Base-by-base conservation (phyloP, 2,797 vertebrate genomes). In the Pampus argenteus region DNA sequence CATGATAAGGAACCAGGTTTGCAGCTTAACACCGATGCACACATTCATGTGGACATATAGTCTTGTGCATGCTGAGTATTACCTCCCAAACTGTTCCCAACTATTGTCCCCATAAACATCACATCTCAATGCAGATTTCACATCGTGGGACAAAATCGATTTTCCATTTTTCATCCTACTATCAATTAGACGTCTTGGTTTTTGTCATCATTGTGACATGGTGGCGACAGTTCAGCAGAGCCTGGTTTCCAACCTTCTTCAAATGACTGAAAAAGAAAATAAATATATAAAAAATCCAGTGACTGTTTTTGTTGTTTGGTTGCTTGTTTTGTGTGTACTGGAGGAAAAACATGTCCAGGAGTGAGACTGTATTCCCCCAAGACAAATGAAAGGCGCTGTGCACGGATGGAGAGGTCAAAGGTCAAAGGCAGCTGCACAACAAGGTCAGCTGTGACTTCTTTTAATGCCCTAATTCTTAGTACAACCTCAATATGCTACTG, bases 341-440 rank as follows among this genome's bases (percentile, higher is more conserved):
- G 18, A 26, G 17, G 11, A 44, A 11, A 26, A 48, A 52, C 45
- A 74, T n/a, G 14, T 18, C 38, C 9, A 15, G 10, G 26, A 17
- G 42, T 31, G 8, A 59, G 51, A 50, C 22, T 42, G 10, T 74
- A 9, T 74, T 74, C 63, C 61, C 47, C 15, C 1, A 31, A 60
- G 63, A 65, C 25, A 34, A 34, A 20, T 9, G 51, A 57, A 70
- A 60, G 50, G 59, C 8, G 14, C 22, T 5, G 9, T 5, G 7
- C 42, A 54, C 18, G 59, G 69, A 65, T 84, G 8, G 4, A 10
- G 40, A 60, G 60, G 65, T 70, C 64, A 72, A 17, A 61, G 18
- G 78, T 73, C 64, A 70, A 63, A 70, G 22, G 28, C 17, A 4
- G 14, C 26, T 22, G 17, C 25, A 63, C 18, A 73, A 34, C 44